Conservation (phyloP, 2,113 vertebrate genomes). For the Podarcis muralis region DNA sequence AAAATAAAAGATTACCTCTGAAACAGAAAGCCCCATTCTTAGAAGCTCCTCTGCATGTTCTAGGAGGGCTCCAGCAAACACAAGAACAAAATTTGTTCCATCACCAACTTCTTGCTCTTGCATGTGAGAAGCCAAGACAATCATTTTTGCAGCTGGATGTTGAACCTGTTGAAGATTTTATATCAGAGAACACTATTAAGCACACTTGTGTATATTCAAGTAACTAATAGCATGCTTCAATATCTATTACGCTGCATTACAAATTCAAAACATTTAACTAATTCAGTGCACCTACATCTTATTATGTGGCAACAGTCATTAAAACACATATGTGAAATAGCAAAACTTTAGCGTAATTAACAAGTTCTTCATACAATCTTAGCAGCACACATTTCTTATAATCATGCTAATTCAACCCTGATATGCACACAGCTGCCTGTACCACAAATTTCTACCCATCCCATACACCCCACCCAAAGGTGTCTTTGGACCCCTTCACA, state of each 20-base stretch:
- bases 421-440: background rate
- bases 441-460: background rate
- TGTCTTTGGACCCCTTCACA: background rate
- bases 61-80: constrained; percentile 94
- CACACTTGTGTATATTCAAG: background rate
- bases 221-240: background rate
- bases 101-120: constrained; percentile 98
- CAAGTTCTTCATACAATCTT: background rate
- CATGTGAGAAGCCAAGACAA: constrained; percentile 99
- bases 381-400: background rate
- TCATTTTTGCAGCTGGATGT: constrained; percentile 97
- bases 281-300: background rate
- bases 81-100: constrained; percentile 97
- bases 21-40: constrained; percentile 93
- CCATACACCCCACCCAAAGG: background rate
- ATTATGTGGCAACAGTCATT: background rate
- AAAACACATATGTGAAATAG: background rate
- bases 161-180: constrained; percentile 83
- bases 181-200: background rate
- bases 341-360: background rate
- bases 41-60: constrained; percentile 94
- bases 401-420: background rate
- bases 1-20: constrained; percentile 80
- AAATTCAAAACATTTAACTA: background rate
- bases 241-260: background rate